Base-by-base conservation (phyloP, 1,140 invertebrate genomes). In the Heliconius eleuchia region DNA sequence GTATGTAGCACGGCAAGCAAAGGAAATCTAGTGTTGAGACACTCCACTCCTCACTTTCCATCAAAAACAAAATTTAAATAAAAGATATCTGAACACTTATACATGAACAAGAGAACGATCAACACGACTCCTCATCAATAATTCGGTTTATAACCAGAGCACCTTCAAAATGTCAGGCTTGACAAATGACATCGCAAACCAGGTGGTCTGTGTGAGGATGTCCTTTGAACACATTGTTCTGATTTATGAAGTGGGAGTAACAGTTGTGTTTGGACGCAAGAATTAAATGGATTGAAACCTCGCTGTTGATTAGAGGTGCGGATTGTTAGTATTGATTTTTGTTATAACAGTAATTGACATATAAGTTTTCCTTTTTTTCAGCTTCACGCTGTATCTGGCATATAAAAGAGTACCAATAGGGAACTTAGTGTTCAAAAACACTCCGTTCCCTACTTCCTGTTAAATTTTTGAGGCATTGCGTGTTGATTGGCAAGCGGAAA, bases 131-230 rank as follows among this genome's bases (percentile, higher is more conserved):
- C n/a, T 66, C 60, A 23, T 66, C 60, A 66, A 66, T 75, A 75
- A 75, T n/a, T 75, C 37, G 42, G 19, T 66, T 57, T 72, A 77
- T 66, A 66, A 55, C 57, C 57, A 66, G 39, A 75, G 27, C 73
- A 37, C 46, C 75, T 76, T 73, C 66, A 74, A 81, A 78, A 80
- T 81, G 80, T 71, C 73, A 79, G 37, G 52, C 50, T 71, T 82
- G 81, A 82, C 76, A 82, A 80, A 82, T 82, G 78, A 73, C 78
- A 77, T 82, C 75, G 71, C 79, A 78, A 80, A 77, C 81, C 81
- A 80, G 81, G 52, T 81, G 66, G 60, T 76, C 74, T 23, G 81
- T 78, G 73, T 77, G 73, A 76, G 72, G 71, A 73, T 55, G 71
- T 71, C 74, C 78, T 80, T 73, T 71, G 78, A 80, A 78, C 80